These are phyloP conservation scores for Ctenoplectra terminalis DNA, from an alignment of 1,140 invertebrate species.

Conservation along the genomic window DNA sequence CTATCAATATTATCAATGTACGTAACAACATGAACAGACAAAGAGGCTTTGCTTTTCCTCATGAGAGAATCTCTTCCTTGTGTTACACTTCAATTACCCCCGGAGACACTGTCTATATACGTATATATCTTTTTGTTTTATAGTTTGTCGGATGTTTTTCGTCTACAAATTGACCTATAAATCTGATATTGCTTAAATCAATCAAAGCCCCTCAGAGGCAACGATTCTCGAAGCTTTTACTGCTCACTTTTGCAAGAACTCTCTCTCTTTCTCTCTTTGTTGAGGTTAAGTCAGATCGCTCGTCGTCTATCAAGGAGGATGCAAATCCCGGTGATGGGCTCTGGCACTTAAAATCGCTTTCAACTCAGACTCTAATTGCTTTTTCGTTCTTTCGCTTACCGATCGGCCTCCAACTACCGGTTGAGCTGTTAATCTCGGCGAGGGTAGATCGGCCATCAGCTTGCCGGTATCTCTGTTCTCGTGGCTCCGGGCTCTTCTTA, in stretches of 20 bases:
- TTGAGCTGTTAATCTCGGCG: slow-evolving; percentile 76
- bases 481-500: slow-evolving; percentile 79
- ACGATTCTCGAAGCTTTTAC: slow-evolving; percentile 70
- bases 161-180: slow-evolving; percentile 83
- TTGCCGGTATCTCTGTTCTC: slow-evolving; percentile 77
- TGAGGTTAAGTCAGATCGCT: slow-evolving; percentile 1
- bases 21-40: slow-evolving; percentile 78
- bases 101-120: slow-evolving; percentile 24
- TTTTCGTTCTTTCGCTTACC: slow-evolving; percentile 80
- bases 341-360: slow-evolving; percentile 81
- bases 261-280: slow-evolving; percentile 5
- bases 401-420: slow-evolving; percentile 78
- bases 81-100: slow-evolving; percentile 21
- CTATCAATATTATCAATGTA: slow-evolving; percentile 76
- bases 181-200: slow-evolving; percentile 83
- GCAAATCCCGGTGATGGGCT: slow-evolving; percentile 81
- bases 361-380: slow-evolving; percentile 81
- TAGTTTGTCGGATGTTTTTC: slow-evolving; percentile 67
- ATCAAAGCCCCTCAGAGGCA: slow-evolving; percentile 83
- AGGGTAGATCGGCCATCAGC: slow-evolving; percentile 72
- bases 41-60: slow-evolving; percentile 46
- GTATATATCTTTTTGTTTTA: slow-evolving; percentile 38
- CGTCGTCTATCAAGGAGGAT: slow-evolving; percentile 80
- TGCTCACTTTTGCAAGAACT: slow-evolving; percentile 65
- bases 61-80: not conserved